Conservation (phyloP, 2,113 vertebrate species). For the Elaphurus davidianus region DNA sequence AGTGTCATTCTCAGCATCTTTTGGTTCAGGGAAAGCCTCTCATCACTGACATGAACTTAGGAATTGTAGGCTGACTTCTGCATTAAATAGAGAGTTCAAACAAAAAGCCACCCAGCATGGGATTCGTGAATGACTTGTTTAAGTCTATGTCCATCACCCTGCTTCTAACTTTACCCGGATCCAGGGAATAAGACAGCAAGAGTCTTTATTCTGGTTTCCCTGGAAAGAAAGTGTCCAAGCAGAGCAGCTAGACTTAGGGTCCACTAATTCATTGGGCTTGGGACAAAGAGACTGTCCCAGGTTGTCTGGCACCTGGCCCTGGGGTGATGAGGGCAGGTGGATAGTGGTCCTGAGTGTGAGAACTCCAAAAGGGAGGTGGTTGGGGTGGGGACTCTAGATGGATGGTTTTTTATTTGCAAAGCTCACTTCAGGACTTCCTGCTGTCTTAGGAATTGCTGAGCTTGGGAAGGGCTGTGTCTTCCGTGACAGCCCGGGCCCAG, state of each 20-base stretch:
- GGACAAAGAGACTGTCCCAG: not conserved
- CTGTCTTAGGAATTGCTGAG: not conserved
- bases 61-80: not conserved
- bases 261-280: not conserved
- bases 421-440: not conserved
- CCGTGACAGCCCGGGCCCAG: not conserved
- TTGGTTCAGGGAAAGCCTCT: not conserved
- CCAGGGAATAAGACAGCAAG: not conserved
- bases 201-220: not conserved
- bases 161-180: not conserved
- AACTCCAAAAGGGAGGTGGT: not conserved
- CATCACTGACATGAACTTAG: not conserved
- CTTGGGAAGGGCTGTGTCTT: not conserved
- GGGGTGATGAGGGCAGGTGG: not conserved
- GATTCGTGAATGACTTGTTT: accelerated
- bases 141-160: accelerated
- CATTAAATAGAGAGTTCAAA: not conserved
- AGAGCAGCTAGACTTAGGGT: not conserved
- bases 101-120: too few species aligned
- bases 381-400: not conserved
- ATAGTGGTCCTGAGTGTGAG: not conserved
- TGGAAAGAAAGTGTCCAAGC: not conserved
- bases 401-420: not conserved
- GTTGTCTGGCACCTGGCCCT: not conserved
- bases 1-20: accelerated